Percentiles rank a stretch among this genome's conserved stretches.
Evolutionary conservation across 2,113 vertebrate species (phyloP).

Genomic region (Tragelaphus imberbis): DNA sequence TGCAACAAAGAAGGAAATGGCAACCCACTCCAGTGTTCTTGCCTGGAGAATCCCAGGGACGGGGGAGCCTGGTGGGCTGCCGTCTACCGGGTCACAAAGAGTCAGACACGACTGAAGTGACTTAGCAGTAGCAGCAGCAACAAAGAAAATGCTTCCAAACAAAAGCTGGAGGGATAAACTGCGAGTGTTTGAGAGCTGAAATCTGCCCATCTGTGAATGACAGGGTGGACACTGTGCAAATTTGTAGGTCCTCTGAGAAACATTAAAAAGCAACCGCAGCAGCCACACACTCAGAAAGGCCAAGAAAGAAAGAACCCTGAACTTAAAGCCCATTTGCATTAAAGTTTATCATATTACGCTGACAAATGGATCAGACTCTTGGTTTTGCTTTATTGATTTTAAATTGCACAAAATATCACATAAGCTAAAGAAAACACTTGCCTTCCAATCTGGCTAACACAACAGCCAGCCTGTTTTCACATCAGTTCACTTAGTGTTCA

Average conservation of each 20-base stretch:
- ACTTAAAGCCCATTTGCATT: neutral
- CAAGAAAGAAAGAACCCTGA: neutral
- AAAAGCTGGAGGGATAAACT: neutral
- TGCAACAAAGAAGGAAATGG: neutral
- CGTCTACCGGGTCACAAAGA: too few species aligned
- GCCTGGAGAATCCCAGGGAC: too few species aligned
- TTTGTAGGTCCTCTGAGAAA: neutral
- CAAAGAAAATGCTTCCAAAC: neutral
- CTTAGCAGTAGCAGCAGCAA: neutral
- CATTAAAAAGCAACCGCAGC: neutral
- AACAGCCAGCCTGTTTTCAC: neutral
- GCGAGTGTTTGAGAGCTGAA: neutral
- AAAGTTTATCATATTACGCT: neutral
- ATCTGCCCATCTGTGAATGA: neutral
- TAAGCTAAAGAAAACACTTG: neutral
- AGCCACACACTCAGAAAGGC: neutral
- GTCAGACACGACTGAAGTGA: too few species aligned
- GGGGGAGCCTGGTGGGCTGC: too few species aligned
- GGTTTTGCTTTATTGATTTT: slow-evolving; percentile 27
- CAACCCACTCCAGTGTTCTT: too few species aligned
- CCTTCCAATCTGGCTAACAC: neutral
- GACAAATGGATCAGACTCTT: neutral
- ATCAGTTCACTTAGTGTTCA: neutral
- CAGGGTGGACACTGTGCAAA: neutral
- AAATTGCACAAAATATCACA: neutral